Evolutionary conservation across 2,888 invertebrate species (phyloP), one percentile per base, ranked within the genome.

Genomic region (Yponomeuta cagnagella): DNA sequence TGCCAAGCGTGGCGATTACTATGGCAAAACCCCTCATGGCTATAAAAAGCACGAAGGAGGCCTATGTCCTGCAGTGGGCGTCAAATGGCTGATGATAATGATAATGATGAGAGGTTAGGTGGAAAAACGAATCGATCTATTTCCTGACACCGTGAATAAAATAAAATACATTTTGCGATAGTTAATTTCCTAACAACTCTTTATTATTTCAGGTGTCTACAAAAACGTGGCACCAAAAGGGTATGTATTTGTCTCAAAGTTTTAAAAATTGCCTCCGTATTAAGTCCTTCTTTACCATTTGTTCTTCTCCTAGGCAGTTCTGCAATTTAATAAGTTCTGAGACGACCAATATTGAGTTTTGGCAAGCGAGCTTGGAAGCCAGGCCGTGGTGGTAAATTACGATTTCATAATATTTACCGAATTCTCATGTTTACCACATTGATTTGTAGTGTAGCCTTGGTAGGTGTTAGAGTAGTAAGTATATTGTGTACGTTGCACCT

Each of bases 341-440:
- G 75, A 80, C 85, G 74, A 81, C 86, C 75, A 87, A 88, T 77
- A 74, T 88, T 74, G 86, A 87, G 74, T 78, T 86, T 76, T 89
- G 88, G 89, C 82, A 81, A 73, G 74, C 80, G 31, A 76, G 78
- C 70, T 73, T 80, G 52, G 79, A 80, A 31, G 78, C 75, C 72
- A 83, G 82, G 74, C 80, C 86, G 68, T 91, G 90, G 90, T 91
- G 91, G 91, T 91, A 88, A 68, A 43, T 8, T 65, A 65, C 12
- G 15, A 65, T 65, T 43, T 43, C 43, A 43, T n/a, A 31, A 65
- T 10, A 65, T 30, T 10, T 65, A 58, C 43, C 43, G 43, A 8
- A 2, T 33, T 33, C 43, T 8, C 43, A 8, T 43, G 8, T 43
- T 43, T 3, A 8, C 43, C 6, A 8, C 43, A 8, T 43, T 43